These are phyloP conservation scores for Perca flavescens DNA, from an alignment of 2,113 vertebrate species.

Conservation along the genomic window DNA sequence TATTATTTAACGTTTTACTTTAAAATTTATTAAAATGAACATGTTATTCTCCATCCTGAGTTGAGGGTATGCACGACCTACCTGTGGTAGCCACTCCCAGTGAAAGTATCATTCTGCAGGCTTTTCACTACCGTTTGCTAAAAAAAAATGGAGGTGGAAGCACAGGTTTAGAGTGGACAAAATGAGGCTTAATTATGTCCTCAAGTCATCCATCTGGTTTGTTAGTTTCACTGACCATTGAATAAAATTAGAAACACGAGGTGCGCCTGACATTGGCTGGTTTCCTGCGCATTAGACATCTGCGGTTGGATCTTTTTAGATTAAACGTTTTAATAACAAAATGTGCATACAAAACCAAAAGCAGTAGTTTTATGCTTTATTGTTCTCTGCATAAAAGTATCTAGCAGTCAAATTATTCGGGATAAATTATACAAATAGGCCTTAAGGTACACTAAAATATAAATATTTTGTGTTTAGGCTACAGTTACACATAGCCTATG, in stretches of 20 bases:
- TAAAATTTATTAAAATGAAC: not conserved
- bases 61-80: slow-evolving; percentile 63
- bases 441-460: not conserved
- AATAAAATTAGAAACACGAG: slow-evolving; percentile 81
- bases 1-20: not conserved
- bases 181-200: slow-evolving; percentile 1
- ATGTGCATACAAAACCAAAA: not conserved
- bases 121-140: slow-evolving; percentile 98
- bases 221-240: slow-evolving; percentile 59
- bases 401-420: not conserved
- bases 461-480: not conserved
- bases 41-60: not conserved
- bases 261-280: slow-evolving; percentile 55
- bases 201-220: slow-evolving; percentile 35
- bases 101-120: slow-evolving; percentile 89
- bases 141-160: not conserved
- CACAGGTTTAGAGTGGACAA: not conserved
- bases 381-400: not conserved
- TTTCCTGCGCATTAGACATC: slow-evolving; percentile 3
- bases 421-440: not conserved
- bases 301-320: not conserved
- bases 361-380: not conserved
- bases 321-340: not conserved
- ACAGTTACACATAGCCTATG: slow-evolving; percentile 5
- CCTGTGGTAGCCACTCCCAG: slow-evolving; percentile 97